Percentiles rank a stretch among this genome's conserved stretches.
Conservation (phyloP, 2,113 vertebrate genomes). For the Azemiops feae region DNA sequence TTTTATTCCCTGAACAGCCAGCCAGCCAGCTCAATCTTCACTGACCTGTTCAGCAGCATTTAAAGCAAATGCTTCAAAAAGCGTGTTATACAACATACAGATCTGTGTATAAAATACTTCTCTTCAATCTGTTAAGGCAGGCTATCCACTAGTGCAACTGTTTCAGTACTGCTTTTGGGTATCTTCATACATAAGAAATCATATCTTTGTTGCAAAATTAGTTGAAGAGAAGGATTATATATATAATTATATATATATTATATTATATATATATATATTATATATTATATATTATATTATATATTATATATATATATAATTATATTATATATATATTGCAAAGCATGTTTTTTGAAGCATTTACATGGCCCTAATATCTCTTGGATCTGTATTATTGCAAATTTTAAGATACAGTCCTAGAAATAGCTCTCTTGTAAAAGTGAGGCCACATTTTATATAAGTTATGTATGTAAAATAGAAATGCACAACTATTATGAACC, state of each 20-base stretch:
- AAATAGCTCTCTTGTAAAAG: neutral
- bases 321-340: neutral
- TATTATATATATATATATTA: no score
- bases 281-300: no score
- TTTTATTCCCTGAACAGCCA: neutral
- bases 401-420: neutral
- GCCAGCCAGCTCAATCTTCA: neutral
- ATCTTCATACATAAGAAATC: neutral
- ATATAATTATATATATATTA: no score
- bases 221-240: neutral
- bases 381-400: neutral
- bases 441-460: neutral
- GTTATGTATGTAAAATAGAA: neutral
- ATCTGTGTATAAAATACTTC: neutral
- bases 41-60: neutral
- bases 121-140: neutral
- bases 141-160: neutral
- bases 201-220: neutral
- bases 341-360: neutral
- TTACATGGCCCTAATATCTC: neutral
- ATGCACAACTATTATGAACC: no score
- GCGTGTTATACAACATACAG: no score
- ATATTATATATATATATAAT: no score
- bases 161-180: neutral
- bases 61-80: no score